Evolutionary conservation across 2,888 invertebrate genomes (phyloP).

Genomic region (Penaeus monodon): DNA sequence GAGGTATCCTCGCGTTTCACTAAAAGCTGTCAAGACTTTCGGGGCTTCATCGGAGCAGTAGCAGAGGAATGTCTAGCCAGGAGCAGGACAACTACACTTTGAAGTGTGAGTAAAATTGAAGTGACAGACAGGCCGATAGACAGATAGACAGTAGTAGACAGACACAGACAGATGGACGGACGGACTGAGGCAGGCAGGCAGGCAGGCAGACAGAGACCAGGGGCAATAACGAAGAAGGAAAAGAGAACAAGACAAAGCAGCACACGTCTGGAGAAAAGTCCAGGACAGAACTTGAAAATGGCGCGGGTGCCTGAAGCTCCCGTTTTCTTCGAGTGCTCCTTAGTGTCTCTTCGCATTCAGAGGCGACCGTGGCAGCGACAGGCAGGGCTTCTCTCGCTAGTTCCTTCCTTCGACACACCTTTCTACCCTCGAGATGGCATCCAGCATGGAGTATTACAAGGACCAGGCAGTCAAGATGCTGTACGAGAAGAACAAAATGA

Average conservation of each 20-base stretch:
- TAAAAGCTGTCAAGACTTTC: too few species aligned
- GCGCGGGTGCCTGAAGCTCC: background rate
- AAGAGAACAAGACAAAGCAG: too few species aligned
- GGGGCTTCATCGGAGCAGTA: constrained; percentile 1
- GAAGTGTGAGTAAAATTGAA: background rate
- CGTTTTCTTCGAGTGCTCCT: background rate
- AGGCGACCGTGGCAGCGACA: background rate
- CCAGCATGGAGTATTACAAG: constrained; percentile 55
- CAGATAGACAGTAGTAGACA: background rate
- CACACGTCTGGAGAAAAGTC: background rate
- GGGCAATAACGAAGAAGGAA: background rate
- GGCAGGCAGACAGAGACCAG: background rate
- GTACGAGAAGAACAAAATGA: constrained; percentile 59
- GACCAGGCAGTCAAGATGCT: constrained; percentile 58
- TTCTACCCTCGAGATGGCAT: constrained; percentile 45
- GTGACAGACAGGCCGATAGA: background rate
- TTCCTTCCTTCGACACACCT: background rate
- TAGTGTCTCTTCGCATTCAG: background rate
- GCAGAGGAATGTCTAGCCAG: constrained; percentile 45
- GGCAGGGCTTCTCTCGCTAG: background rate
- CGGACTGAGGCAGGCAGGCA: background rate
- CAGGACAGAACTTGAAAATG: background rate
- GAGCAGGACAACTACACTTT: constrained; percentile 25
- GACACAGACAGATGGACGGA: background rate
- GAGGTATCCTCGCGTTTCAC: too few species aligned